phyloP scores from a whole-genome alignment of 1,140 invertebrate genomes.

The Heliconius hermathena region DNA sequence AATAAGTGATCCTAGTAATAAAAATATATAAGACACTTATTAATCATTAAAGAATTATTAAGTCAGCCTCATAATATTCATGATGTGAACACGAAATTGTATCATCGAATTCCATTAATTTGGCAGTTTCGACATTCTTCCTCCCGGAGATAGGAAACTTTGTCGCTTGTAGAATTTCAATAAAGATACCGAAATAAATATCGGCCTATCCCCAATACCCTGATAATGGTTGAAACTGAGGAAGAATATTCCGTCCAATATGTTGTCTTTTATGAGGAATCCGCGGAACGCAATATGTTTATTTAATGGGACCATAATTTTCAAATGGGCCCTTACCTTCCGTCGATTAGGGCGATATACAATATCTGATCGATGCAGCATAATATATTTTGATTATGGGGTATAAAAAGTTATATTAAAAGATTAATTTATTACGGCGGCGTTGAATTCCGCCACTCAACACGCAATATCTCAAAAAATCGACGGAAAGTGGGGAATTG shows the following conservation, averaged over 20 bases:
- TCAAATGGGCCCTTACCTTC: slow-evolving; percentile 45
- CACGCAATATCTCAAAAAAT: no score
- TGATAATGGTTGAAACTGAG: slow-evolving; percentile 45
- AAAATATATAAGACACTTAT: background rate
- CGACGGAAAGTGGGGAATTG: no score
- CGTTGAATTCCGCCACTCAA: no score
- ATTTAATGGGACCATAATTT: slow-evolving; percentile 64
- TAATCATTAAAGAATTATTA: background rate
- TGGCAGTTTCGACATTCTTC: slow-evolving; percentile 45
- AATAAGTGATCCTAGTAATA: background rate
- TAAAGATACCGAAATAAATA: slow-evolving; percentile 70
- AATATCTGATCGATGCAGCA: background rate
- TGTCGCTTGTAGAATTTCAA: slow-evolving; percentile 72
- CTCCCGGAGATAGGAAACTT: slow-evolving; percentile 54
- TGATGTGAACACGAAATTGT: background rate
- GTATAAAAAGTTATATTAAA: background rate
- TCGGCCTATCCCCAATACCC: slow-evolving; percentile 48
- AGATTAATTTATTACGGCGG: background rate
- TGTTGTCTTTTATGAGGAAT: slow-evolving; percentile 68
- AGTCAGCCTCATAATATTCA: slow-evolving; percentile 21
- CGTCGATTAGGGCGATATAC: slow-evolving; percentile 35
- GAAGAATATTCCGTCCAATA: slow-evolving; percentile 56
- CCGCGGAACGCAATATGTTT: slow-evolving; percentile 64
- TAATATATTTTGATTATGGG: slow-evolving; percentile 8
- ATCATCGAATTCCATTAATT: slow-evolving; percentile 43